phyloP scores from a whole-genome alignment of 2,113 vertebrate species.

The Atrichornis clamosus region DNA sequence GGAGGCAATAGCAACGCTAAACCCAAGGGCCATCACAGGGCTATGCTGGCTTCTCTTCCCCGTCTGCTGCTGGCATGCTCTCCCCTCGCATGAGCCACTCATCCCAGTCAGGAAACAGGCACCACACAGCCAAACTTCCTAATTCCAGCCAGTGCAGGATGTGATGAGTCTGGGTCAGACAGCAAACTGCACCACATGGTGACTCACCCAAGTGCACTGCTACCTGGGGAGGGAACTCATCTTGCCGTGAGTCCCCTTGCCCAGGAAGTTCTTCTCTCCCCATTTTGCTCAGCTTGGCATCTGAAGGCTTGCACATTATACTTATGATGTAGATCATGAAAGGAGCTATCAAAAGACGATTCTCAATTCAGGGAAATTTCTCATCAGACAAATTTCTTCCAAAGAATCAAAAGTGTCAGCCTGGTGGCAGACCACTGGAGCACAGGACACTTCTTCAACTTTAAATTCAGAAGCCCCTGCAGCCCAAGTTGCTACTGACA shows the following conservation, averaged over 20 bases:
- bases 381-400: background rate
- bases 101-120: background rate
- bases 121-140: background rate
- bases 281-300: background rate
- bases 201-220: background rate
- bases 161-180: background rate
- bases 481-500: background rate
- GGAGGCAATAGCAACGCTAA: background rate
- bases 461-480: background rate
- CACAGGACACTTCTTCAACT: background rate
- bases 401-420: background rate
- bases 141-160: background rate
- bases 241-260: background rate
- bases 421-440: background rate
- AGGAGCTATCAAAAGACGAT: background rate
- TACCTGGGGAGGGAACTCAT: background rate
- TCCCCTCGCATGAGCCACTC: background rate
- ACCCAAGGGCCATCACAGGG: fast-evolving
- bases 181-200: background rate
- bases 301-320: background rate
- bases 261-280: background rate
- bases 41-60: background rate
- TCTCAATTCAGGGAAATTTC: background rate
- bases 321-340: background rate
- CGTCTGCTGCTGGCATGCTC: background rate